Percentiles rank a stretch among this genome's conserved stretches.
These are phyloP conservation scores for Caenorhabditis sp. DNA, from an alignment of 2,888 invertebrate genomes.

Conservation along the genomic window DNA sequence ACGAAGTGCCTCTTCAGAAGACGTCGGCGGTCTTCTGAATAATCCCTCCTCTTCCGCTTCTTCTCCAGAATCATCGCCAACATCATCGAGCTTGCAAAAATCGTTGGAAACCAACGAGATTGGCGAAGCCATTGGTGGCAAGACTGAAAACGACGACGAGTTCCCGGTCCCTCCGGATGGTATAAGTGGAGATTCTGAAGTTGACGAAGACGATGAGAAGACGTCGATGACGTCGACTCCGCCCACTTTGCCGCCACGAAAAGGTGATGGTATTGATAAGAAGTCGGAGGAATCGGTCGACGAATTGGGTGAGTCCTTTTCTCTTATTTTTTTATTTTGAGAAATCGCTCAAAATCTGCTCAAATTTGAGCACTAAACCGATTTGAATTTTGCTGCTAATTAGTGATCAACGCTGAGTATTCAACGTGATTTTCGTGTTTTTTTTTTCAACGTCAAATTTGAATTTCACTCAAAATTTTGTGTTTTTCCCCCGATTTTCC, in stretches of 20 bases:
- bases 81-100: conserved; percentile 6
- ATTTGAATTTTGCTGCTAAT: too few relatives aligned
- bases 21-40: too few relatives aligned
- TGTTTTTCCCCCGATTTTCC: background rate
- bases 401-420: too few relatives aligned
- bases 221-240: background rate
- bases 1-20: conserved; percentile 53
- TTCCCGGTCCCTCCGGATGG: background rate
- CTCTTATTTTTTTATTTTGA: too few relatives aligned
- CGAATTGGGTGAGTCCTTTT: conserved; percentile 16
- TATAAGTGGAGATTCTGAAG: background rate
- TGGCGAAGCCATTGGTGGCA: conserved; percentile 25
- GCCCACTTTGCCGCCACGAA: background rate
- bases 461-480: too few relatives aligned
- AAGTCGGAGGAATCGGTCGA: background rate
- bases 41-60: too few relatives aligned
- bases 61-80: background rate
- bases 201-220: background rate
- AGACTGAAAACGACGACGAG: background rate
- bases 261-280: background rate
- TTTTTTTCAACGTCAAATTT: too few relatives aligned
- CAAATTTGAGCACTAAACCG: too few relatives aligned
- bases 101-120: conserved; percentile 53
- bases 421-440: too few relatives aligned
- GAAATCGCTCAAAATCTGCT: too few relatives aligned